Evolutionary conservation across 2,888 invertebrate genomes (phyloP), one percentile per base, ranked within the genome.

Genomic region (Volucella zonaria): DNA sequence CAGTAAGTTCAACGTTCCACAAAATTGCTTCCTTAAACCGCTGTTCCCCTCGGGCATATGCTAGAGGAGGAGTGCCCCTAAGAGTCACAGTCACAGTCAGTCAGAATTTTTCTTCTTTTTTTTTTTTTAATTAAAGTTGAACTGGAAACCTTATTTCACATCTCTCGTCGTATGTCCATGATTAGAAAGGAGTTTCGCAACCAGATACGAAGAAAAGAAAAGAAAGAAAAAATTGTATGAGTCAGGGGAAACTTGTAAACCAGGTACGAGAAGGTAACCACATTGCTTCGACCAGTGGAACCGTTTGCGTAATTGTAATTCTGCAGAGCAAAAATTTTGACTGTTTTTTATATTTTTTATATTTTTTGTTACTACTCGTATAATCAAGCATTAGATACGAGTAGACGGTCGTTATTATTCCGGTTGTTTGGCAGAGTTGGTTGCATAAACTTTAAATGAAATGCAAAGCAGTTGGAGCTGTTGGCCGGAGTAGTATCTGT

Each of bases 1-100:
- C 73, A 83, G 71, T 75, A 83, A 79, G 82, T 83, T 83, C 79
- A 79, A 49, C 79, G 82, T 59, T 68, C 73, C 78, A 68, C 52
- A 70, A 78, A 82, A 79, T 74, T 47, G 70, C 64, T 83, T 83
- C 82, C 82, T 83, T 79, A 51, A 61, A 47, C 67, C 56, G 45
- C 40, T 12, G 23, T 18, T 12, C 11, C 49, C 12, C 11, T 42
- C 40, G 6, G 12, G 42, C 40, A 18, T 62, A 45, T 61, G 10
- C 40, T 15, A 38, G 38, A 56, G 11, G 56, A 51, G 42, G 47
- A 42, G 18, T 45, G 38, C 23, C 8, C 3, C 23, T 74, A 8
- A 8, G 10, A 38, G n/a, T 31, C 43, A 38, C 14, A 31, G 59
- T 61, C 18, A 40, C 43, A 73, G 45, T 66, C 58, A 61, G 49